Conservation (phyloP, 2,888 invertebrate species). For the Gnatocerus cornutus region DNA sequence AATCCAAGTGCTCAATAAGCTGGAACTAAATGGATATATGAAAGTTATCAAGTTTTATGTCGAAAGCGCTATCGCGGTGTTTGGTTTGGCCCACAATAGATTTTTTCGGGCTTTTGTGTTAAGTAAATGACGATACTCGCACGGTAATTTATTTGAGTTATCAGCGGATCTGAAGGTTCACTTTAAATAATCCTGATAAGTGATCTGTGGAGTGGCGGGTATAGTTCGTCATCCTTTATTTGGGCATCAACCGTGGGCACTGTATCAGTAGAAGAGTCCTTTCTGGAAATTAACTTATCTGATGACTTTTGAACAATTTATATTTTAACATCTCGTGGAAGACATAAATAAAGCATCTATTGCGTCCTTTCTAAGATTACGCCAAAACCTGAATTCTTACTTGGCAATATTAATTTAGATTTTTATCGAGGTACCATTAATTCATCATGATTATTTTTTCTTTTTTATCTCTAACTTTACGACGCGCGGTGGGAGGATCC, state of each 20-base stretch:
- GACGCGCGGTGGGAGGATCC: constrained; percentile 64
- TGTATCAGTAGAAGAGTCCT: constrained; percentile 48
- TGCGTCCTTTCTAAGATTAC: constrained; percentile 49
- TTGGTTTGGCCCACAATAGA: constrained; percentile 54
- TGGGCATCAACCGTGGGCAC: constrained; percentile 56
- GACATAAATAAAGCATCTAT: constrained; percentile 48
- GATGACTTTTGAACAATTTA: constrained; percentile 63
- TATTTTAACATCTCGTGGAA: constrained; percentile 55
- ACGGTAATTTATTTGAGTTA: constrained; percentile 56
- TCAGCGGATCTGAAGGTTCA: constrained; percentile 57
- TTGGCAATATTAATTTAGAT: constrained; percentile 63
- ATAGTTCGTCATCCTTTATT: constrained; percentile 59
- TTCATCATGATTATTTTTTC: constrained; percentile 62
- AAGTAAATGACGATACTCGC: constrained; percentile 42
- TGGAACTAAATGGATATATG: constrained; percentile 66
- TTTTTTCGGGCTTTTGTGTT: constrained; percentile 44
- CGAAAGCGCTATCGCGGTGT: constrained; percentile 58
- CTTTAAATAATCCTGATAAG: constrained; percentile 60
- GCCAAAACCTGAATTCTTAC: constrained; percentile 40
- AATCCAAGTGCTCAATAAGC: constrained; percentile 64
- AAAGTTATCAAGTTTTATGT: constrained; percentile 65
- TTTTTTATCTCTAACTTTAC: constrained; percentile 63
- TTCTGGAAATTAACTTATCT: constrained; percentile 64
- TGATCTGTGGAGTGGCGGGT: constrained; percentile 53
- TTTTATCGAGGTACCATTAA: constrained; percentile 60